Percentiles rank a stretch among this genome's conserved stretches.
Conservation (phyloP, 2,113 vertebrate species). For the Oreochromis aureus region DNA sequence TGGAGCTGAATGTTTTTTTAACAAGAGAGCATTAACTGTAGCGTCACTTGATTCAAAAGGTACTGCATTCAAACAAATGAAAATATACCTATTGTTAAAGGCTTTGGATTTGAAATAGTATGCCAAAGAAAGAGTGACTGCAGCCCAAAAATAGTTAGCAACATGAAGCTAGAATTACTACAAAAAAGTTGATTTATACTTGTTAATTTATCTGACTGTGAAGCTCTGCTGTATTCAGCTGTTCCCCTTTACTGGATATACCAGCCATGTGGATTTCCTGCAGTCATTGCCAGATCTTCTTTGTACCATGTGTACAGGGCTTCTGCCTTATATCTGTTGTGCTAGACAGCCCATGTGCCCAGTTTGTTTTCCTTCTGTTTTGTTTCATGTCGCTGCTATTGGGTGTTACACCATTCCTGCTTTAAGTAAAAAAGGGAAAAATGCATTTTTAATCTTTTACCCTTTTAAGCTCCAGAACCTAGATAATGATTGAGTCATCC, state of each 20-base stretch:
- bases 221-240: background rate
- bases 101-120: background rate
- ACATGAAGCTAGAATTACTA: background rate
- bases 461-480: background rate
- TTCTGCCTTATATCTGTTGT: background rate
- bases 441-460: background rate
- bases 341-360: background rate
- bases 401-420: background rate
- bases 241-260: background rate
- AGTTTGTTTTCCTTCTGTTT: background rate
- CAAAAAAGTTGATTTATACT: background rate
- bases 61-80: background rate
- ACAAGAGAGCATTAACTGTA: background rate
- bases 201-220: background rate
- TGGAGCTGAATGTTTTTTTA: background rate
- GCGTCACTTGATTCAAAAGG: background rate
- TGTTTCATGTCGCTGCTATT: background rate
- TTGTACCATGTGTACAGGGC: background rate
- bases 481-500: background rate
- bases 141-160: background rate
- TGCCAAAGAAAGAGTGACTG: background rate
- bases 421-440: background rate
- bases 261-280: background rate
- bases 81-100: background rate
- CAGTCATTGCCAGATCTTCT: background rate